Base-by-base conservation (phyloP, 2,113 vertebrate species). In the Spilogale gracilis region DNA sequence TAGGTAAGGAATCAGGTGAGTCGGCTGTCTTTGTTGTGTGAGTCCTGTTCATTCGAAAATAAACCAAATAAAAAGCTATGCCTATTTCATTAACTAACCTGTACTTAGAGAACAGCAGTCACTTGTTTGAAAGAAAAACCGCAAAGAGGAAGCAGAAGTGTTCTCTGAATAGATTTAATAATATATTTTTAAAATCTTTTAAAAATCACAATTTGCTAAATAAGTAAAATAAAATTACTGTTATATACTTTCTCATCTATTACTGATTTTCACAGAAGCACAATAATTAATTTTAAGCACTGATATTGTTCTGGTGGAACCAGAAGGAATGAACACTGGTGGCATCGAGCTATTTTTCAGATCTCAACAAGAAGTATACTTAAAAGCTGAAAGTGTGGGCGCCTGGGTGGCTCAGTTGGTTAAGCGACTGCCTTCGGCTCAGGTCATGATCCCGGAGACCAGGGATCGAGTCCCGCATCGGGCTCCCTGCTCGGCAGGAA, bases 331-430 rank as follows among this genome's bases (percentile, higher is more conserved):
- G 11, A 20, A 79, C 38, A 32, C 32, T 48, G 10, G 38, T 50
- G 69, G 89, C 1, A 58, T 82, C 32, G 61, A 91, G 58, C 12
- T 76, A 58, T 52, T 85, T 21, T 89, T 96, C 74, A 95, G 92
- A 97, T 97, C 82, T 58, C 79, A 95, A 94, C 25, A 90, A 91
- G 96, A 71, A 65, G 30, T 79, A 21, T 83, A 60, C 30, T 16
- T 27, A 79, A 79, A 52, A 52, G 32, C 30, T 65, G 21, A 61
- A 85, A 96, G 54, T n/a, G 9, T 38, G 38, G 38, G 38, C 38
- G 38, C 38, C 38, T 38, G 38, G 38, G 38, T 38, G 38, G 38
- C 38, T 38, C 38, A 38, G 38, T 38, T 38, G 38, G 38, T 38
- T 38, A 38, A 38, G 38, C 38, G 38, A 38, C 38, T 38, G 38